Percentiles rank a stretch among this genome's conserved stretches.
phyloP scores from a whole-genome alignment of 2,797 vertebrate genomes.

The Leuciscus waleckii region DNA sequence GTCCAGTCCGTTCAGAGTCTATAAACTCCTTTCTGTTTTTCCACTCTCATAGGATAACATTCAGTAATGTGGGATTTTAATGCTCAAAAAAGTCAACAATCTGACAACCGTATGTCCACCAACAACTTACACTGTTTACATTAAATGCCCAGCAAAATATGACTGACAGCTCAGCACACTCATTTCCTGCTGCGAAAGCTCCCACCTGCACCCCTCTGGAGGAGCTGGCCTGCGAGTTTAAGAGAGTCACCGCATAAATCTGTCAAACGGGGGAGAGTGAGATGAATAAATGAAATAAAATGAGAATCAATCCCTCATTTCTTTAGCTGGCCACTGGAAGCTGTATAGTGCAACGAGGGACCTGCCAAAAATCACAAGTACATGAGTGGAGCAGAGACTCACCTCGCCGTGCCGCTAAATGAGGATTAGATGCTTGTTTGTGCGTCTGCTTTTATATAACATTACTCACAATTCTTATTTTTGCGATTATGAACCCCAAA shows the following conservation, averaged over 20 bases:
- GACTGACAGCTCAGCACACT: constrained; percentile 34
- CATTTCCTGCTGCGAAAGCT: constrained; percentile 39
- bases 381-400: constrained; percentile 35
- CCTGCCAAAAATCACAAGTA: constrained; percentile 71
- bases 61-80: constrained; percentile 43
- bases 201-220: constrained; percentile 23
- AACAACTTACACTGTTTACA: constrained; percentile 46
- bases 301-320: constrained; percentile 14
- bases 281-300: constrained; percentile 56
- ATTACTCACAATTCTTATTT: constrained; percentile 2
- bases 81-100: constrained; percentile 51
- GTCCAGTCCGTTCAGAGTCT: constrained; percentile 8
- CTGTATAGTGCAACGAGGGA: not conserved
- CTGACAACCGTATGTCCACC: constrained; percentile 41
- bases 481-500: not conserved
- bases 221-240: constrained; percentile 19
- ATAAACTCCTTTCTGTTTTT: constrained; percentile 36
- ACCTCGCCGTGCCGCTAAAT: not conserved
- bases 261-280: constrained; percentile 57
- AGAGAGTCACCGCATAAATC: constrained; percentile 52
- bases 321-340: not conserved
- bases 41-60: constrained; percentile 38
- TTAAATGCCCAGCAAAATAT: constrained; percentile 29
- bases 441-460: not conserved
- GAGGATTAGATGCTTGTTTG: constrained; percentile 10